phyloP scores from a whole-genome alignment of 2,113 vertebrate genomes.

The Anoura caudifer region DNA sequence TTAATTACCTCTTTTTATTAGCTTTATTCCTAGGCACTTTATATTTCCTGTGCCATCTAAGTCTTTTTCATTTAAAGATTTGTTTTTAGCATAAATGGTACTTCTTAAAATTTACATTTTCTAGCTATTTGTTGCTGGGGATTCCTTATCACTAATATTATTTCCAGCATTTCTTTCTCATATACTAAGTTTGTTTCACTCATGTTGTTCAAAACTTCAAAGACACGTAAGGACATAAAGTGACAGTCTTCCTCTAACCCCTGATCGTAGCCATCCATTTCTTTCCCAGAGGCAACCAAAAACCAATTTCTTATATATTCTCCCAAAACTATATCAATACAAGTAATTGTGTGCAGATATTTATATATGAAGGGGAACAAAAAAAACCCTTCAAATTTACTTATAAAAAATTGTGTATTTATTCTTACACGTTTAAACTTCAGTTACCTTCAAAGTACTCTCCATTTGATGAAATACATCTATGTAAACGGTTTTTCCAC shows the following conservation, averaged over 20 bases:
- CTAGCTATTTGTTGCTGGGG: not conserved
- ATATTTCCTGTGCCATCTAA: not conserved
- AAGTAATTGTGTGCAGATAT: not conserved
- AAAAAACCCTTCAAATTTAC: too few relatives aligned
- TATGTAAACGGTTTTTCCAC: too few relatives aligned
- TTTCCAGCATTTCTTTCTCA: not conserved
- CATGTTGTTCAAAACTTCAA: not conserved
- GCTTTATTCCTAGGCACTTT: not conserved
- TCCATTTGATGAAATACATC: too few relatives aligned
- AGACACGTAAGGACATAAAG: not conserved
- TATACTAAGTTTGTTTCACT: not conserved
- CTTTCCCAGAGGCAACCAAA: not conserved
- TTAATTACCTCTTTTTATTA: not conserved
- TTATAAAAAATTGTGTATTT: too few relatives aligned
- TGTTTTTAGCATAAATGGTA: not conserved
- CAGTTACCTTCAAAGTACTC: too few relatives aligned
- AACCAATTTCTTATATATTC: conserved; percentile 6
- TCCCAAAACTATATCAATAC: not conserved
- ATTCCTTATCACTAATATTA: not conserved
- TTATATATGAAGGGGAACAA: not conserved
- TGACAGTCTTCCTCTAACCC: not conserved
- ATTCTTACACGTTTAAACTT: too few relatives aligned
- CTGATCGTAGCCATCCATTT: not conserved
- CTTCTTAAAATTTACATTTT: not conserved
- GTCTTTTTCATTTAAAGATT: conserved; percentile 1